These are phyloP conservation scores for Drosophila subobscura DNA, from an alignment of 1,140 invertebrate genomes.

Conservation along the genomic window DNA sequence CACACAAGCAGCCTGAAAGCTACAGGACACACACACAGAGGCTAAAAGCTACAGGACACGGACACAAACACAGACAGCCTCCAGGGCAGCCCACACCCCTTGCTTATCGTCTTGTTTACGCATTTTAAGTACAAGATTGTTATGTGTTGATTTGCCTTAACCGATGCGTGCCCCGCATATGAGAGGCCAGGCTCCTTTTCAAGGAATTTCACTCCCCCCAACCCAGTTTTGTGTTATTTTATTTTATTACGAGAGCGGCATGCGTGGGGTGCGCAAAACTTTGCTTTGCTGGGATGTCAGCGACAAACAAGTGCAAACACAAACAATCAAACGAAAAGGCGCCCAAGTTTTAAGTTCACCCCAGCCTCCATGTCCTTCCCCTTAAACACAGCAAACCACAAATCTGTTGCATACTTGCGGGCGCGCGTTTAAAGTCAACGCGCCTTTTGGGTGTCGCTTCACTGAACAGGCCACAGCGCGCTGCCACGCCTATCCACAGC, in stretches of 20 bases:
- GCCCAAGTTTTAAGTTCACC: constrained; percentile 53
- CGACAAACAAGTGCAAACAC: constrained; percentile 48
- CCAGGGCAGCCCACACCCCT: constrained; percentile 9
- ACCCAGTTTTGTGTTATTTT: constrained; percentile 18
- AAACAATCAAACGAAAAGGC: constrained; percentile 34
- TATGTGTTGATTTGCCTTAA: constrained; percentile 80
- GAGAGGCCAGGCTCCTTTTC: constrained; percentile 40
- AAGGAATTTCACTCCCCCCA: constrained; percentile 1
- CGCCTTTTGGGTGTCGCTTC: constrained; percentile 38
- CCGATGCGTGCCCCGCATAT: constrained; percentile 80
- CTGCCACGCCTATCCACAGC: background rate
- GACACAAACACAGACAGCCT: too few relatives aligned
- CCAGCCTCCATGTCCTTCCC: background rate
- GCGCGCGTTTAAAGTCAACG: constrained; percentile 70
- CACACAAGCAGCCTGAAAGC: too few relatives aligned
- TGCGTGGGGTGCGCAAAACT: constrained; percentile 49
- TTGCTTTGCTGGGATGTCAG: constrained; percentile 62
- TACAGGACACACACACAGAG: too few relatives aligned
- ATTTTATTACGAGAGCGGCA: constrained; percentile 54
- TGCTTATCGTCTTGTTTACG: constrained; percentile 81
- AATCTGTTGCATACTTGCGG: constrained; percentile 79
- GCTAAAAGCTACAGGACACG: too few relatives aligned
- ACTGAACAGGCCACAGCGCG: constrained; percentile 16
- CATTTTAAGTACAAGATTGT: constrained; percentile 83
- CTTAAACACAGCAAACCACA: constrained; percentile 41